Conservation (phyloP, 2,113 vertebrate species). For the Alosa alosa region DNA sequence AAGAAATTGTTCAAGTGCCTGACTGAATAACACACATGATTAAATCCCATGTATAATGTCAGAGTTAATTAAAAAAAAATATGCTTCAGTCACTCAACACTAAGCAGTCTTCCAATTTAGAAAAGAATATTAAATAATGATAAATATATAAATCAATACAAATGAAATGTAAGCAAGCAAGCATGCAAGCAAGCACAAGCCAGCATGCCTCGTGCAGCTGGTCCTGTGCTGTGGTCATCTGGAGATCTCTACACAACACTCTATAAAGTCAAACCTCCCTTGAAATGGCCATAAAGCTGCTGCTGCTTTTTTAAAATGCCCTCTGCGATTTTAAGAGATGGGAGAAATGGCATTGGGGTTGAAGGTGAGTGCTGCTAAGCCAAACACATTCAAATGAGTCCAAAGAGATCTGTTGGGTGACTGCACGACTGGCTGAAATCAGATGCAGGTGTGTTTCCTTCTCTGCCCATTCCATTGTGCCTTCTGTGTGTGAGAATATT, state of each 20-base stretch:
- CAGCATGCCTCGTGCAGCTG: neutral
- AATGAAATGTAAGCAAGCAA: neutral
- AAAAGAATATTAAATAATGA: neutral
- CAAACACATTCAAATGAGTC: neutral
- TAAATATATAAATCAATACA: neutral
- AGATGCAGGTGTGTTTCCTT: neutral
- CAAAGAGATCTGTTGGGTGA: neutral
- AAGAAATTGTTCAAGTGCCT: neutral
- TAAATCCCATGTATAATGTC: slow-evolving; percentile 16
- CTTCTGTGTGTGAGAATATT: neutral
- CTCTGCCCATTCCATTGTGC: neutral
- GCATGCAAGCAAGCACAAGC: neutral
- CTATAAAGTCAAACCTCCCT: neutral
- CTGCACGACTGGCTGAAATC: neutral
- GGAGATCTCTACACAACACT: neutral
- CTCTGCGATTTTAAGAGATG: neutral
- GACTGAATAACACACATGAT: neutral
- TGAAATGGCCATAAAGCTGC: neutral
- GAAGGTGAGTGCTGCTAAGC: neutral
- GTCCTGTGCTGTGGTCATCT: neutral
- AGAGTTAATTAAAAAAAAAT: neutral
- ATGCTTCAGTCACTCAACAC: neutral
- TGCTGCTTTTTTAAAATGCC: neutral
- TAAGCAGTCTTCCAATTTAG: neutral
- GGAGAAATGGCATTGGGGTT: neutral